These are phyloP conservation scores for Cryptus viduatorius DNA, from an alignment of 2,888 invertebrate species.

Conservation along the genomic window DNA sequence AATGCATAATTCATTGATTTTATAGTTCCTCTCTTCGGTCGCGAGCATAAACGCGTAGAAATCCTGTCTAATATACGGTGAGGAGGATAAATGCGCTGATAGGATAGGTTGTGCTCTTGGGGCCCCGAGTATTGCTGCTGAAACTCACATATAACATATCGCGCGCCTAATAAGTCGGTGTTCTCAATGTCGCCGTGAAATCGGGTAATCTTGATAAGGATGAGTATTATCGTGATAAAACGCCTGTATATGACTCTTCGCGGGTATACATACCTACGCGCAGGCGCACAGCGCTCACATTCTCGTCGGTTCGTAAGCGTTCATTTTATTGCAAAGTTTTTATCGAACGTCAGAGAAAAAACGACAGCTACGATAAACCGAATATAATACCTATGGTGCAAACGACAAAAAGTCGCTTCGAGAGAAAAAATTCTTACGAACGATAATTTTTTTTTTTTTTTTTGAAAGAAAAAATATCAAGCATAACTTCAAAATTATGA, in stretches of 20 bases:
- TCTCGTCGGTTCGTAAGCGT: too few species aligned
- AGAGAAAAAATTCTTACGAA: too few species aligned
- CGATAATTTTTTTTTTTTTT: too few species aligned
- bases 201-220: constrained; percentile 77
- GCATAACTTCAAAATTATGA: too few species aligned
- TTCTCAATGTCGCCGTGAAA: constrained; percentile 75
- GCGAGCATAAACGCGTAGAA: constrained; percentile 3
- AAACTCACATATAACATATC: constrained; percentile 59
- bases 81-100: constrained; percentile 9
- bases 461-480: too few species aligned
- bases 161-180: constrained; percentile 75
- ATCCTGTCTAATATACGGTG: constrained; percentile 28
- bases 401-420: too few species aligned
- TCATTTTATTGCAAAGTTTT: too few species aligned
- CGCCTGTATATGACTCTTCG: constrained; percentile 57
- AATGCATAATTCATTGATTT: constrained; percentile 82
- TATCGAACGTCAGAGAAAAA: too few species aligned
- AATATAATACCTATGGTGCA: background rate
- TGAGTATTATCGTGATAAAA: constrained; percentile 74
- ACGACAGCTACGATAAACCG: too few species aligned
- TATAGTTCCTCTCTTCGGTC: constrained; percentile 47
- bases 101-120: background rate
- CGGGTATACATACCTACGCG: background rate
- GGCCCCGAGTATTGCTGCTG: background rate
- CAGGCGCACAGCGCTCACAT: background rate